phyloP scores from a whole-genome alignment of 2,797 vertebrate species.

The Apogon talboti region DNA sequence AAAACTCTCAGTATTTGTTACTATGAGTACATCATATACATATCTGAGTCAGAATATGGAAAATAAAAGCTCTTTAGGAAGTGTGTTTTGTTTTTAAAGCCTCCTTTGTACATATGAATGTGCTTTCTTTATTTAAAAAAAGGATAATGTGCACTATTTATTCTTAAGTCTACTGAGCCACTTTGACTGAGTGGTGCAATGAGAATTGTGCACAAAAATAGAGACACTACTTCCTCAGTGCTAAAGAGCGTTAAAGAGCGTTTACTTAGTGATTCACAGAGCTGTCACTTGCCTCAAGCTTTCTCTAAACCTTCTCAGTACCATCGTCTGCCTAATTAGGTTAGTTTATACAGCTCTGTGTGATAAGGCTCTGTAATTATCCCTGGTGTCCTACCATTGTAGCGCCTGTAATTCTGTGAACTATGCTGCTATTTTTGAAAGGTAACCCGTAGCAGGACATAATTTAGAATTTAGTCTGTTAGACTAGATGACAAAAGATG shows the following conservation, averaged over 20 bases:
- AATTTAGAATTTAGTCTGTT: constrained; percentile 63
- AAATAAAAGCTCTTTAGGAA: background rate
- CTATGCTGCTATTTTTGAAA: constrained; percentile 55
- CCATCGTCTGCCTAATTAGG: constrained; percentile 74
- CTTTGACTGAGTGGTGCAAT: constrained; percentile 51
- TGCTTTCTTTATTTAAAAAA: constrained; percentile 44
- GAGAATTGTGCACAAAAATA: constrained; percentile 35
- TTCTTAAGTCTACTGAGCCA: constrained; percentile 40
- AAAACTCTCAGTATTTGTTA: background rate
- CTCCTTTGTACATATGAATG: constrained; percentile 17
- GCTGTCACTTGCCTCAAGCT: constrained; percentile 67
- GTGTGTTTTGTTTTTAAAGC: constrained; percentile 7
- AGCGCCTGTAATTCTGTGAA: constrained; percentile 71
- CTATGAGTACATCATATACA: background rate
- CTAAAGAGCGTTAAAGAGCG: constrained; percentile 67
- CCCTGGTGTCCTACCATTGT: constrained; percentile 71
- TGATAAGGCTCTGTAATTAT: constrained; percentile 80
- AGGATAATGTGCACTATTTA: constrained; percentile 41
- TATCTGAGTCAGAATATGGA: background rate
- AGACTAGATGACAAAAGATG: constrained; percentile 30
- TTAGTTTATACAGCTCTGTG: constrained; percentile 70
- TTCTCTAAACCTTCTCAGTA: constrained; percentile 53
- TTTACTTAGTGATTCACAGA: constrained; percentile 72
- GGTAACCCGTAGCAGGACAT: constrained; percentile 44
- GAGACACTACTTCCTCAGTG: constrained; percentile 48